phyloP scores from a whole-genome alignment of 2,888 invertebrate genomes.

The Eilema caniola region DNA sequence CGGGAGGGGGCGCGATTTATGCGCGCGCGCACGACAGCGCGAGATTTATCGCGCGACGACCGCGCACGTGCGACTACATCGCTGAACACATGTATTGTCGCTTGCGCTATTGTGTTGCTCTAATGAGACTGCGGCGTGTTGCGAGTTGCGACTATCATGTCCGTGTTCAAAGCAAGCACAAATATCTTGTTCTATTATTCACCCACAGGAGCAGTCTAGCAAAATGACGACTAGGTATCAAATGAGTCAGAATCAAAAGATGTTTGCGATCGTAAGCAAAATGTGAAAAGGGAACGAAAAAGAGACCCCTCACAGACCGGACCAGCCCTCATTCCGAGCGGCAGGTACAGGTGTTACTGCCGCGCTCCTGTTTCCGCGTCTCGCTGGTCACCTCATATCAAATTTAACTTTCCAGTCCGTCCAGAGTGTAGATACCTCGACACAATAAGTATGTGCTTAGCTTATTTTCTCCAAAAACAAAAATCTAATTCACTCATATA shows the following conservation, averaged over 20 bases:
- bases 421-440: no score
- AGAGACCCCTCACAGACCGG: neutral
- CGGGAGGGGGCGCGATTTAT: conserved; percentile 53
- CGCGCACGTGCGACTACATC: conserved; percentile 45
- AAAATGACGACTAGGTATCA: neutral
- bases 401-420: neutral
- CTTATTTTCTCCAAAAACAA: no score
- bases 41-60: conserved; percentile 60
- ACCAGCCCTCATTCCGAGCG: neutral
- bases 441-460: no score
- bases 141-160: neutral
- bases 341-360: neutral
- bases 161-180: neutral
- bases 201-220: neutral
- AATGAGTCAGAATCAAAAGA: neutral
- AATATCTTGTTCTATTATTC: neutral
- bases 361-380: no score
- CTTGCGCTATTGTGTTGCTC: neutral
- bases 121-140: neutral
- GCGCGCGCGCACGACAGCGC: conserved; percentile 41
- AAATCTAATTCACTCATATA: no score
- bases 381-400: neutral
- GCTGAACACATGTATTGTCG: conserved; percentile 8
- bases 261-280: no score
- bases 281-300: neutral